Percentiles rank a stretch among this genome's conserved stretches.
phyloP scores from a whole-genome alignment of 2,888 invertebrate species.

The Macropis europaea region DNA sequence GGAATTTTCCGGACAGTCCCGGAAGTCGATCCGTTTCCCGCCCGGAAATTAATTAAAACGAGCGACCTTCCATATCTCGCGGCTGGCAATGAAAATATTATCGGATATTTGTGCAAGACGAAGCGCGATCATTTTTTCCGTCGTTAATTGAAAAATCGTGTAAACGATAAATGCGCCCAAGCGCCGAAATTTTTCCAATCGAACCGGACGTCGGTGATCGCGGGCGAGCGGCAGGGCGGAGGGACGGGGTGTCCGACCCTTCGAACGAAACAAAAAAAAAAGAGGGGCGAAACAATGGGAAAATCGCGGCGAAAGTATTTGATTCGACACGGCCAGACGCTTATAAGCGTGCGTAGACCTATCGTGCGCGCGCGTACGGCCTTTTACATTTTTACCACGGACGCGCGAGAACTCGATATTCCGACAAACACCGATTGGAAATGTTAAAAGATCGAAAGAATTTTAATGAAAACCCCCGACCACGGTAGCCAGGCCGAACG shows the following conservation, averaged over 20 bases:
- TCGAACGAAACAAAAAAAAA: background rate
- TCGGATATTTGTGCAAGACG: slow-evolving; percentile 49
- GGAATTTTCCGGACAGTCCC: background rate
- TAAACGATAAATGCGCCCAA: slow-evolving; percentile 5
- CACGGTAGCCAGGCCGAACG: slow-evolving; percentile 58
- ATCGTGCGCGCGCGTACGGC: slow-evolving; percentile 9
- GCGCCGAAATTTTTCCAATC: slow-evolving; percentile 24
- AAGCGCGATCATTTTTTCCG: slow-evolving; percentile 40
- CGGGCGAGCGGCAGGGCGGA: no score
- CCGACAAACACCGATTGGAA: slow-evolving; percentile 70
- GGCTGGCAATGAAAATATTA: slow-evolving; percentile 45
- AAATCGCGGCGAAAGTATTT: slow-evolving; percentile 35
- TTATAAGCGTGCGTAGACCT: slow-evolving; percentile 15
- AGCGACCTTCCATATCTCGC: slow-evolving; percentile 26
- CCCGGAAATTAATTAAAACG: slow-evolving; percentile 40
- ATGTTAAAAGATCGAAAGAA: slow-evolving; percentile 79
- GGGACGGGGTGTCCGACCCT: no score
- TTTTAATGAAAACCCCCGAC: slow-evolving; percentile 79
- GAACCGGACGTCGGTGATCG: no score
- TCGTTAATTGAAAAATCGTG: slow-evolving; percentile 46
- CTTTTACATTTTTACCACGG: slow-evolving; percentile 62
- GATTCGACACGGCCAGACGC: slow-evolving; percentile 32
- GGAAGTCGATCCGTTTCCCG: slow-evolving; percentile 29
- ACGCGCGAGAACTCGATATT: slow-evolving; percentile 65
- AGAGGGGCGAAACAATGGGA: slow-evolving; percentile 30